These are phyloP conservation scores for Drosophila teissieri DNA, from an alignment of 1,140 invertebrate species.

Conservation along the genomic window DNA sequence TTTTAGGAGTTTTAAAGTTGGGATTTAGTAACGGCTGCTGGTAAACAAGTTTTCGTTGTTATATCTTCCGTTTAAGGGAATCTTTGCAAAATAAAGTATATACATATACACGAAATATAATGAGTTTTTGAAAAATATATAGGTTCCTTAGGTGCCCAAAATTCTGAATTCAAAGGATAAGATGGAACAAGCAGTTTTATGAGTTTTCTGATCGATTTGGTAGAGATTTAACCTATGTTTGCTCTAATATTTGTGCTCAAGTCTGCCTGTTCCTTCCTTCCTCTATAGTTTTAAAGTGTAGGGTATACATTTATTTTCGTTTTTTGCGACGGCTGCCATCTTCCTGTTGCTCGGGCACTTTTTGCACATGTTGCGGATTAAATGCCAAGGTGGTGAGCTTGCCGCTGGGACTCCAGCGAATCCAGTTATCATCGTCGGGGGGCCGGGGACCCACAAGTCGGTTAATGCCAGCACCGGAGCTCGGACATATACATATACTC, in stretches of 20 bases:
- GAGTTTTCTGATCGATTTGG: too few species aligned
- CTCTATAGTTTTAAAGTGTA: not conserved
- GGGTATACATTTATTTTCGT: conserved; percentile 11
- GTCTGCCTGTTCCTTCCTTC: not conserved
- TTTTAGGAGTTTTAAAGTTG: not conserved
- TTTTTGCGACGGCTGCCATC: conserved; percentile 35
- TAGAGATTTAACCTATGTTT: too few species aligned
- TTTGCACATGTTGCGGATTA: conserved; percentile 69
- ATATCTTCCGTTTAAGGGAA: too few species aligned
- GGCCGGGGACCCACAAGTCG: conserved; percentile 31
- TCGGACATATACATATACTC: conserved; percentile 7
- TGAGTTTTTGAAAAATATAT: too few species aligned
- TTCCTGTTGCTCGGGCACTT: conserved; percentile 66
- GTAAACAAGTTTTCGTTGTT: too few species aligned
- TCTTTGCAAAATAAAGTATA: not conserved
- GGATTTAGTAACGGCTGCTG: not conserved
- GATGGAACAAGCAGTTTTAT: too few species aligned
- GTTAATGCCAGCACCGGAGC: conserved; percentile 57
- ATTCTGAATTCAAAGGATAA: too few species aligned
- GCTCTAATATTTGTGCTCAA: too few species aligned
- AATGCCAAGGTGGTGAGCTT: conserved; percentile 70
- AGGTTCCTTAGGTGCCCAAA: too few species aligned
- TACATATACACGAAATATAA: too few species aligned
- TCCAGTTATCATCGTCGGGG: conserved; percentile 57
- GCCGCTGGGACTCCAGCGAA: conserved; percentile 38